A percentile compares a stretch with the other conserved stretches of the same genome.
Conservation (phyloP, 1,140 invertebrate species). For the Lerema accius region DNA sequence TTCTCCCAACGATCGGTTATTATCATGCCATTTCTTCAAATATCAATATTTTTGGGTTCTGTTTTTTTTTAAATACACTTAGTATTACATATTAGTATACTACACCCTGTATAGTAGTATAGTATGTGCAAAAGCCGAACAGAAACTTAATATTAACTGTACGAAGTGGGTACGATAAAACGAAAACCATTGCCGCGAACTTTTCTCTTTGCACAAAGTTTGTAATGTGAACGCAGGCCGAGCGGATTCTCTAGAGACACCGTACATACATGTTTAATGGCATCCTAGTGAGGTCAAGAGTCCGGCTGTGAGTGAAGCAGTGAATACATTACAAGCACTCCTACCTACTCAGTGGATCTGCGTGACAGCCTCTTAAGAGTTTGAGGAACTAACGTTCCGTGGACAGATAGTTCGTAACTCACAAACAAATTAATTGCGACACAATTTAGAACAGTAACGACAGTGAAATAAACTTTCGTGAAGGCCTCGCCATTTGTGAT, state of each 20-base stretch:
- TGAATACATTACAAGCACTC: conserved; percentile 74
- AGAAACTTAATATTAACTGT: conserved; percentile 48
- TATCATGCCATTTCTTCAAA: too few species aligned
- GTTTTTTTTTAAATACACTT: too few species aligned
- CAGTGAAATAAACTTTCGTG: conserved; percentile 64
- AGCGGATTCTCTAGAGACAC: conserved; percentile 58
- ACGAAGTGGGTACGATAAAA: conserved; percentile 56
- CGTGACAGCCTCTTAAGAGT: conserved; percentile 64
- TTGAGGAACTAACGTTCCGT: conserved; percentile 57
- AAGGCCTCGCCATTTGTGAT: conserved; percentile 54
- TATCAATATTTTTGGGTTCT: too few species aligned
- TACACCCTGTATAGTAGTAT: too few species aligned
- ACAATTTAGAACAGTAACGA: conserved; percentile 67
- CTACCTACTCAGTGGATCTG: conserved; percentile 47
- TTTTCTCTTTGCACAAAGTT: conserved; percentile 73
- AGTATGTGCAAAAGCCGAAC: conserved; percentile 15
- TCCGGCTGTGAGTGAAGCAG: conserved; percentile 62
- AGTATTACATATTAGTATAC: too few species aligned
- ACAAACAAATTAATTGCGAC: conserved; percentile 77
- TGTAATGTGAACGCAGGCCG: conserved; percentile 64
- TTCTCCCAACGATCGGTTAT: too few species aligned
- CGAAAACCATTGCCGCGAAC: conserved; percentile 64
- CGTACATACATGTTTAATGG: conserved; percentile 76
- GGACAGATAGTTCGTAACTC: conserved; percentile 74
- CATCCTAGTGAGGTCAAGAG: conserved; percentile 76